Evolutionary conservation across 2,113 vertebrate species (phyloP).

Genomic region (Notarius lentiginosus): DNA sequence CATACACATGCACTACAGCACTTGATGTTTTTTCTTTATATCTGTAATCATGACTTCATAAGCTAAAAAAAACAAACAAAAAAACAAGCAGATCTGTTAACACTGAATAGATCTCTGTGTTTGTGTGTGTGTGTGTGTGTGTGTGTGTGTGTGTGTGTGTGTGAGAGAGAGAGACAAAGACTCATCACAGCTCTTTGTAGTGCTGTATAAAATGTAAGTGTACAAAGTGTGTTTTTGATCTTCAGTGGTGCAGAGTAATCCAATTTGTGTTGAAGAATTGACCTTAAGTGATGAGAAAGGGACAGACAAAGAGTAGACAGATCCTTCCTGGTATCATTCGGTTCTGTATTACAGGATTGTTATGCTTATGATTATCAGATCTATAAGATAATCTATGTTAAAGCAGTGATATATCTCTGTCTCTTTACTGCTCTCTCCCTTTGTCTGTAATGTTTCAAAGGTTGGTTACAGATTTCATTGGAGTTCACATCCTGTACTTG

Average conservation of each 20-base stretch:
- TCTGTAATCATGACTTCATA: not conserved
- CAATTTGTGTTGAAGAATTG: not conserved
- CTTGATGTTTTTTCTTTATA: not conserved
- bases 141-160: not conserved
- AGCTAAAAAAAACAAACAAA: not conserved
- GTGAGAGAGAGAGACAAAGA: not conserved
- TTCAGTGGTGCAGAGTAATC: not conserved
- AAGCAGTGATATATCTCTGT: not conserved
- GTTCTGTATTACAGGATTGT: not conserved
- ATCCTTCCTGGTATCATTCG: not conserved
- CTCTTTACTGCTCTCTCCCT: not conserved
- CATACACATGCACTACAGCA: not conserved
- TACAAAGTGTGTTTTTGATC: conserved; percentile 4
- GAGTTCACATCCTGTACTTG: not conserved
- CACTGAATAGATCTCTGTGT: not conserved
- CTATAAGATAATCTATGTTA: not conserved
- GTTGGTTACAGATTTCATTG: not conserved
- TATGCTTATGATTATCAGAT: not conserved
- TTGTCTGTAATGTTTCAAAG: not conserved
- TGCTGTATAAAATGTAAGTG: not conserved
- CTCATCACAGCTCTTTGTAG: conserved; percentile 5
- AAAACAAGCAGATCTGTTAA: not conserved
- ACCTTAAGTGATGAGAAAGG: not conserved
- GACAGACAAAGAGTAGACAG: not conserved
- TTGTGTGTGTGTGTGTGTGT: not conserved